phyloP scores from a whole-genome alignment of 2,888 invertebrate genomes.

The Dryobota labecula region DNA sequence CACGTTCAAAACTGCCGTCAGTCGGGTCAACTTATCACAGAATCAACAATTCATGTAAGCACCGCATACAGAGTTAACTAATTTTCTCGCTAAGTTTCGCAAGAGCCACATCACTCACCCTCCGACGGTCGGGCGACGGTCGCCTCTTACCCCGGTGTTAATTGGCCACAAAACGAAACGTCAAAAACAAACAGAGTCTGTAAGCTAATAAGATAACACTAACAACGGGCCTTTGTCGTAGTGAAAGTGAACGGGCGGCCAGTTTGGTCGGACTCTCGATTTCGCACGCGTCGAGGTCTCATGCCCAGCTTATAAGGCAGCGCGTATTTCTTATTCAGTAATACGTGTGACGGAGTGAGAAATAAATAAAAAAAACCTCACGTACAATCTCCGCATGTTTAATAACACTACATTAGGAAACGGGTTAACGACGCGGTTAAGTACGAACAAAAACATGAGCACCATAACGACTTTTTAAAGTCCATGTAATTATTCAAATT shows the following conservation, averaged over 20 bases:
- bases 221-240: slow-evolving; percentile 73
- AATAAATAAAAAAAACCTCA: slow-evolving; percentile 36
- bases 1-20: slow-evolving; percentile 46
- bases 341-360: slow-evolving; percentile 45
- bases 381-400: slow-evolving; percentile 51
- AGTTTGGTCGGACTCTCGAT: slow-evolving; percentile 78
- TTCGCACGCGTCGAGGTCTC: slow-evolving; percentile 79
- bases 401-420: slow-evolving; percentile 50
- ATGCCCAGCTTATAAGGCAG: slow-evolving; percentile 66
- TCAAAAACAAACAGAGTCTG: slow-evolving; percentile 69
- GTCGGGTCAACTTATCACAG: slow-evolving; percentile 54
- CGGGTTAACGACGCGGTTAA: slow-evolving; percentile 46
- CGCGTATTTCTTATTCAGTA: slow-evolving; percentile 63
- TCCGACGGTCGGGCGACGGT: slow-evolving; percentile 18
- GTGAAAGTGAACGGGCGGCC: slow-evolving; percentile 80
- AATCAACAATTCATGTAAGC: slow-evolving; percentile 58
- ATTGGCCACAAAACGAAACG: slow-evolving; percentile 68
- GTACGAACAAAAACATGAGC: slow-evolving; percentile 25
- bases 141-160: slow-evolving; percentile 36
- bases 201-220: slow-evolving; percentile 77
- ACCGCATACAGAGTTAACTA: slow-evolving; percentile 49
- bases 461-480: slow-evolving; percentile 34
- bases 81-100: slow-evolving; percentile 50
- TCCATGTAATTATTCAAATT: slow-evolving; percentile 33
- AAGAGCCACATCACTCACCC: slow-evolving; percentile 47